Conservation (phyloP, 2,888 invertebrate genomes). For the Beris morrisii region DNA sequence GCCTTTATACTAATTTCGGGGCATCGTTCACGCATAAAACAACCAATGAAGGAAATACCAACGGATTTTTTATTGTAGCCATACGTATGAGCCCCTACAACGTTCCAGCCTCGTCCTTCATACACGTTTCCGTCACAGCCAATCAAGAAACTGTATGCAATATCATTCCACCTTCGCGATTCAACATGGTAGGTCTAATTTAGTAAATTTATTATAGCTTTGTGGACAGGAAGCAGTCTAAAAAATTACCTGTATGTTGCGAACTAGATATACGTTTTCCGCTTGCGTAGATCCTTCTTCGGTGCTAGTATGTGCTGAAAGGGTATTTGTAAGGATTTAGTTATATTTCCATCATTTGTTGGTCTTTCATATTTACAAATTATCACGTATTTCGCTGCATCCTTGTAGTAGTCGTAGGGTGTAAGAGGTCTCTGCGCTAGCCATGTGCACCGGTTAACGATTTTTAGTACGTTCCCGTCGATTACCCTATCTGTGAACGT, state of each 20-base stretch:
- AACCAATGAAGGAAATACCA: conserved; percentile 61
- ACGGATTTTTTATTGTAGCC: conserved; percentile 58
- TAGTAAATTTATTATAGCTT: conserved; percentile 26
- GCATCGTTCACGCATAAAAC: conserved; percentile 58
- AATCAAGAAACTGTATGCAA: conserved; percentile 61
- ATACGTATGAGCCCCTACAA: conserved; percentile 60
- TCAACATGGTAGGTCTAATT: conserved; percentile 58
- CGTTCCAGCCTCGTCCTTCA: conserved; percentile 62
- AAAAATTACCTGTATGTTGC: conserved; percentile 55
- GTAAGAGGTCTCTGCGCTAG: conserved; percentile 57
- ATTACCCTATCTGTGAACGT: conserved; percentile 45
- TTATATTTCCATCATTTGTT: neutral
- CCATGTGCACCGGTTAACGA: conserved; percentile 56
- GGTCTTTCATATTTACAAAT: conserved; percentile 51
- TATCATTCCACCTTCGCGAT: conserved; percentile 59
- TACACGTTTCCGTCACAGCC: conserved; percentile 62
- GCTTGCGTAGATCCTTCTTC: conserved; percentile 57
- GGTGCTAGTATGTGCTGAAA: conserved; percentile 58
- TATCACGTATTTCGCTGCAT: conserved; percentile 57
- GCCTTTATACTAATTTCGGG: conserved; percentile 53
- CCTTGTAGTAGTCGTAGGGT: conserved; percentile 46
- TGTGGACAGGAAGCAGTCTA: neutral
- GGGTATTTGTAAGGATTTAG: conserved; percentile 5
- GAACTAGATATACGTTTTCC: conserved; percentile 56
- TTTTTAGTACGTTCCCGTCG: conserved; percentile 46